Evolutionary conservation across 2,113 vertebrate genomes (phyloP), one percentile per base, ranked within the genome.

Genomic region (Xenopus laevis): DNA sequence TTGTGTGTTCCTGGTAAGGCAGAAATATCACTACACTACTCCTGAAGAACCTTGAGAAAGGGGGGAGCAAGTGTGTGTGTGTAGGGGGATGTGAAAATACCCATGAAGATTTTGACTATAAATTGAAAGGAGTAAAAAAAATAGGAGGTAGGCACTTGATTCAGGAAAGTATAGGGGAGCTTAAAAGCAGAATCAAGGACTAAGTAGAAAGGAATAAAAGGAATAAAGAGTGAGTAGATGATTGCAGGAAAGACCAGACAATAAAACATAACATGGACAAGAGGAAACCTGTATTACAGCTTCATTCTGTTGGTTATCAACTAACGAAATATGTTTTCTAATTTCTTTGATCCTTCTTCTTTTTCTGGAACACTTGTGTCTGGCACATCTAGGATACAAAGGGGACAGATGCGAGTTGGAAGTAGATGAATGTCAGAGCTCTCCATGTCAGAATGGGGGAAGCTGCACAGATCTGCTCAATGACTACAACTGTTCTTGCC

Each of bases 1-100:
- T 74, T 86, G 68, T 89, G 87, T 65, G 81, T 83, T 13, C 82
- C 82, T 53, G 87, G 87, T 88, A 83, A 33, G 78, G 57, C 11
- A 21, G 13, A 16, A 50, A 50, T 5, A 50, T 50, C 47, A 50
- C 15, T 18, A 13, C 17, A 8, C 15, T 55, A 9, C 53, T n/a
- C 3, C 17, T 55, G 23, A 27, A 27, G 23, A 27, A 27, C 23
- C 23, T 27, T 27, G 23, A 27, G 23, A 27, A 27, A 4, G 23
- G 23, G 23, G 23, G 23, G 23, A 4, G 23, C 23, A 27, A 27
- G 23, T 27, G 23, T 27, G 23, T 27, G 2, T 27, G 23, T 27
- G 23, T 27, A 4, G 23, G 23, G 23, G 23, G 4, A 27, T 27
- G 23, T 27, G 23, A 27, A 27, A 27, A 27, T 27, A 27, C 23